Evolutionary conservation across 1,140 invertebrate species (phyloP).

Genomic region (Augochlora pura): DNA sequence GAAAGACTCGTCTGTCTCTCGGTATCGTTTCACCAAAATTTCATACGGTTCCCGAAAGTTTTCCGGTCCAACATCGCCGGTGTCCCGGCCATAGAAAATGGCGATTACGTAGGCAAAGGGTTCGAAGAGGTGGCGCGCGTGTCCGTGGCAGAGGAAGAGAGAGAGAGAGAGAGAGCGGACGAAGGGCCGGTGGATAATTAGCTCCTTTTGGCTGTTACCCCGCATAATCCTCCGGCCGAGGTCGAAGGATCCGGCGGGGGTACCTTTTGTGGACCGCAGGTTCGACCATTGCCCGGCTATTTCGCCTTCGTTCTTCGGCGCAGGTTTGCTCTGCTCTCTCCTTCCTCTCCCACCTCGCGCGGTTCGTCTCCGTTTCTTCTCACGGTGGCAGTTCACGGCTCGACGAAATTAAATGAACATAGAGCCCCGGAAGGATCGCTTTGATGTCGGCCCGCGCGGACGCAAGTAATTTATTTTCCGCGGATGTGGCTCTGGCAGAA

Average conservation of each 20-base stretch:
- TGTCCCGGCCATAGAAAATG: background rate
- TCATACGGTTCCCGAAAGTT: no score
- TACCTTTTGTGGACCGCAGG: background rate
- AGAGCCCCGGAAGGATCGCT: slow-evolving; percentile 21
- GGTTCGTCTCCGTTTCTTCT: slow-evolving; percentile 6
- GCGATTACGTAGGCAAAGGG: background rate
- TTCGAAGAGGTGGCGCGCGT: background rate
- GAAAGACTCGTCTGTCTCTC: no score
- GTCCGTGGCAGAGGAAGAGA: slow-evolving; percentile 50
- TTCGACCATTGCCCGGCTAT: slow-evolving; percentile 9
- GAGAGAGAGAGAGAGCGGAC: no score
- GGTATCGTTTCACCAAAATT: no score
- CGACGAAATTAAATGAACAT: slow-evolving; percentile 56
- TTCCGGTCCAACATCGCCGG: no score
- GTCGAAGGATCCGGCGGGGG: background rate
- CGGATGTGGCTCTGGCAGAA: background rate
- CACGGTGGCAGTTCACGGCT: slow-evolving; percentile 16
- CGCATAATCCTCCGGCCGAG: slow-evolving; percentile 30
- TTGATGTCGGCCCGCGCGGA: slow-evolving; percentile 51
- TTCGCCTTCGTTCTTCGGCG: background rate
- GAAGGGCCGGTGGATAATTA: slow-evolving; percentile 60
- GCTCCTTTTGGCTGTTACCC: slow-evolving; percentile 42
- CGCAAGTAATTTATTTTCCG: slow-evolving; percentile 56
- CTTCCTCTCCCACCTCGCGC: no score
- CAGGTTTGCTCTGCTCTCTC: no score